These are phyloP conservation scores for Xanthorhoe spadicearia DNA, from an alignment of 2,888 invertebrate species.

Conservation along the genomic window DNA sequence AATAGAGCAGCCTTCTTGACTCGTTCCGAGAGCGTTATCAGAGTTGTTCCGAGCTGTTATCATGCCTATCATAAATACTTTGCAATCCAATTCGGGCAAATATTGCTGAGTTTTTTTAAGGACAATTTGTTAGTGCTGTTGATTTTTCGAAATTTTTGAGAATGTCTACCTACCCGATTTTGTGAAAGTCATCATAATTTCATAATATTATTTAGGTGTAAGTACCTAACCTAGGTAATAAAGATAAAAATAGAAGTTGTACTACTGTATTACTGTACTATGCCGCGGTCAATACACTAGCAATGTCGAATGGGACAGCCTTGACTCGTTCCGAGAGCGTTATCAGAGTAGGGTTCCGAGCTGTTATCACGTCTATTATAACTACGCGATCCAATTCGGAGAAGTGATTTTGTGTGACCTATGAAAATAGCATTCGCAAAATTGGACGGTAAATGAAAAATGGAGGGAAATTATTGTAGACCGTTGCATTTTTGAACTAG, in stretches of 20 bases:
- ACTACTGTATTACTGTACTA: constrained; percentile 3
- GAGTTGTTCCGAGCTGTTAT: too few relatives aligned
- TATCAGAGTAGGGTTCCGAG: constrained; percentile 32
- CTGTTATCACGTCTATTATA: constrained; percentile 11
- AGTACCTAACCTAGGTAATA: too few relatives aligned
- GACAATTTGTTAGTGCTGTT: too few relatives aligned
- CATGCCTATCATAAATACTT: neutral
- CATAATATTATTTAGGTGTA: too few relatives aligned
- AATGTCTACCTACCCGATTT: too few relatives aligned
- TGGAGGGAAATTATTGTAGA: neutral
- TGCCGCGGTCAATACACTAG: constrained; percentile 49
- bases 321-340: constrained; percentile 43
- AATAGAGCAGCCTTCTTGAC: constrained; percentile 53
- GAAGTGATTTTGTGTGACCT: constrained; percentile 1
- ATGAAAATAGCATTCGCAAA: neutral
- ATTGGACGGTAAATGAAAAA: neutral
- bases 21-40: constrained; percentile 5
- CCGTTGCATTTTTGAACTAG: too few relatives aligned
- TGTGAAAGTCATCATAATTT: too few relatives aligned
- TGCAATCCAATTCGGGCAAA: too few relatives aligned
- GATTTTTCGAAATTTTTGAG: too few relatives aligned
- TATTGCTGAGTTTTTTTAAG: too few relatives aligned
- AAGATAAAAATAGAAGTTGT: neutral
- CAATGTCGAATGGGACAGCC: constrained; percentile 53
- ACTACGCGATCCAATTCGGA: constrained; percentile 9